A percentile compares a stretch with the other conserved stretches of the same genome.
phyloP scores from a whole-genome alignment of 2,888 invertebrate genomes.

The Anorthoa munda region DNA sequence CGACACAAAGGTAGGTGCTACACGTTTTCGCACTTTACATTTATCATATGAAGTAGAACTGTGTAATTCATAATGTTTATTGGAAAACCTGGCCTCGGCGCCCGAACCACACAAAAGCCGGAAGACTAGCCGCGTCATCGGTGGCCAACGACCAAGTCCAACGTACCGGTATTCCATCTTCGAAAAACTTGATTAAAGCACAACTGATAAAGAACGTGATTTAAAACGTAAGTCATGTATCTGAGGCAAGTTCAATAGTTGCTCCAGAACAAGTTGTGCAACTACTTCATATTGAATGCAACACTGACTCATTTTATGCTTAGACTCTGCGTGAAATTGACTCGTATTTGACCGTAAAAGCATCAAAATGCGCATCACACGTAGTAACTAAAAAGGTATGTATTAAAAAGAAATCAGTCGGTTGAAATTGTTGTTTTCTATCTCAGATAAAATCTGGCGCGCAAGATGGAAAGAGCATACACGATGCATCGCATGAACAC shows the following conservation, averaged over 20 bases:
- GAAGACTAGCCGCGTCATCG: constrained; percentile 68
- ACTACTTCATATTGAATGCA: constrained; percentile 38
- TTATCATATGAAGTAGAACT: constrained; percentile 59
- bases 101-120: constrained; percentile 68
- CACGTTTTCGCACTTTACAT: constrained; percentile 60
- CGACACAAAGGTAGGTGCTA: constrained; percentile 27
- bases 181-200: constrained; percentile 52
- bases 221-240: constrained; percentile 47
- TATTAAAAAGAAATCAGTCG: constrained; percentile 62
- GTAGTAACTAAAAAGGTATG: constrained; percentile 31
- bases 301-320: constrained; percentile 44
- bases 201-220: constrained; percentile 45
- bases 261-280: constrained; percentile 43
- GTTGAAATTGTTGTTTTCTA: constrained; percentile 52
- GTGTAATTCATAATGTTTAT: constrained; percentile 55
- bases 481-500: constrained; percentile 53
- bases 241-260: constrained; percentile 41
- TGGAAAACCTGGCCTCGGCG: constrained; percentile 46
- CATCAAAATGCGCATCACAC: constrained; percentile 16
- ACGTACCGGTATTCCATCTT: constrained; percentile 40
- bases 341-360: constrained; percentile 33
- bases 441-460: constrained; percentile 57
- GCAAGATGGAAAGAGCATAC: constrained; percentile 47
- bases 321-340: constrained; percentile 39
- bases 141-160: constrained; percentile 12